Percentiles rank a stretch among this genome's conserved stretches.
phyloP scores from a whole-genome alignment of 1,140 invertebrate species.

The Globodera rostochiensis region DNA sequence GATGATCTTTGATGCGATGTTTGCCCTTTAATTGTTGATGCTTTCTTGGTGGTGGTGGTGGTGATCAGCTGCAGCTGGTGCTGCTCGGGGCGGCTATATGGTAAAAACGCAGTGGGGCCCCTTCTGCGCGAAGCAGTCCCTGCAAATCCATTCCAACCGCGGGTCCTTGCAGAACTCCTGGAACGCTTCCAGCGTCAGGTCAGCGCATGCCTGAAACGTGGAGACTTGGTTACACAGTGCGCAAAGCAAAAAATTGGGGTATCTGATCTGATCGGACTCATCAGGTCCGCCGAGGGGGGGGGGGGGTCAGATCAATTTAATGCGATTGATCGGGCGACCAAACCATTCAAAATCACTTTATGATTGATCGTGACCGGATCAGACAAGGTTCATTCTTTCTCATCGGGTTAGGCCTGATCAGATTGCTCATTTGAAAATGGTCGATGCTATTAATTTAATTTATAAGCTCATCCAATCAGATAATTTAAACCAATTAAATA shows the following conservation, averaged over 20 bases:
- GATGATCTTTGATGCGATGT: no score
- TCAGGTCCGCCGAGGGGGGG: no score
- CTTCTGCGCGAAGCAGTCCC: conserved; percentile 10
- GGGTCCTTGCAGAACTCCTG: conserved; percentile 22
- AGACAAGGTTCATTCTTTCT: neutral
- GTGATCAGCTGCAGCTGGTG: neutral
- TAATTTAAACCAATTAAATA: no score
- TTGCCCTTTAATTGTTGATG: no score
- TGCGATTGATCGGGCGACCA: no score
- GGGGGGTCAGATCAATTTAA: no score
- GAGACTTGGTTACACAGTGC: neutral
- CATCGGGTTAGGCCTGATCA: neutral
- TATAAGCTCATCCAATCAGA: no score
- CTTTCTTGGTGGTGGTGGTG: neutral
- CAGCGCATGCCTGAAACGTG: conserved; percentile 8
- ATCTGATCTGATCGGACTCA: no score
- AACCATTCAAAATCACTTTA: no score
- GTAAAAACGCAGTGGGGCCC: neutral
- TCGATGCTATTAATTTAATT: no score
- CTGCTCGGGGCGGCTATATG: neutral
- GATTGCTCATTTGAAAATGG: no score
- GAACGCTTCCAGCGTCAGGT: conserved; percentile 22
- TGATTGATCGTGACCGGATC: neutral
- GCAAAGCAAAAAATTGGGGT: no score
- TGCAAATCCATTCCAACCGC: conserved; percentile 29